phyloP scores from a whole-genome alignment of 1,140 invertebrate species.

The Ganaspis sp. region DNA sequence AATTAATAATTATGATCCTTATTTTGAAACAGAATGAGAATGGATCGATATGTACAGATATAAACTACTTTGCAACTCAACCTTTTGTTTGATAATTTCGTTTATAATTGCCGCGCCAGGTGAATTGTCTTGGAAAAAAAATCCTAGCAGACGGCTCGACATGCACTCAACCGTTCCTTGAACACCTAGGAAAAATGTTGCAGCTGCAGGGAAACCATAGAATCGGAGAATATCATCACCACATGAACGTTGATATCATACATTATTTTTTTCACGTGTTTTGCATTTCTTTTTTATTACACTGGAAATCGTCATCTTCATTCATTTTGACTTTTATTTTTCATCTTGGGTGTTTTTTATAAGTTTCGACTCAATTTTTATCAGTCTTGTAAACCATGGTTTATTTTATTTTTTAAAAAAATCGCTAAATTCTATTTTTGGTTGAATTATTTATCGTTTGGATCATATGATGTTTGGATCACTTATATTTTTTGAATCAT shows the following conservation, averaged over 20 bases:
- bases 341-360: too few species aligned
- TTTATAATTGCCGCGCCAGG: slow-evolving; percentile 49
- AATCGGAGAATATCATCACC: background rate
- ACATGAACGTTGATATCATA: background rate
- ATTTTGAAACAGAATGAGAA: slow-evolving; percentile 4
- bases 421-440: too few species aligned
- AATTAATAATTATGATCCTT: slow-evolving; percentile 12
- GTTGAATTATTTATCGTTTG: too few species aligned
- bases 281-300: background rate
- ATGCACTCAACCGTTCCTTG: slow-evolving; percentile 24
- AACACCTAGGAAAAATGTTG: slow-evolving; percentile 60
- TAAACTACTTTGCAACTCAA: background rate
- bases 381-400: too few species aligned
- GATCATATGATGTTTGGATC: too few species aligned
- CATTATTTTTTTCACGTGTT: background rate
- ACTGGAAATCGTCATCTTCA: too few species aligned
- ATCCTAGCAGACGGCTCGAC: slow-evolving; percentile 40
- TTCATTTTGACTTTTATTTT: too few species aligned
- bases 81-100: slow-evolving; percentile 26
- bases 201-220: slow-evolving; percentile 53
- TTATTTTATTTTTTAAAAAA: too few species aligned
- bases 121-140: slow-evolving; percentile 53
- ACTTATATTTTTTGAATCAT: too few species aligned
- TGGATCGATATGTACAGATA: slow-evolving; percentile 6
- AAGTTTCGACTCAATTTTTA: too few species aligned